phyloP scores from a whole-genome alignment of 2,888 invertebrate species.

The Pyrrhosoma nymphula region DNA sequence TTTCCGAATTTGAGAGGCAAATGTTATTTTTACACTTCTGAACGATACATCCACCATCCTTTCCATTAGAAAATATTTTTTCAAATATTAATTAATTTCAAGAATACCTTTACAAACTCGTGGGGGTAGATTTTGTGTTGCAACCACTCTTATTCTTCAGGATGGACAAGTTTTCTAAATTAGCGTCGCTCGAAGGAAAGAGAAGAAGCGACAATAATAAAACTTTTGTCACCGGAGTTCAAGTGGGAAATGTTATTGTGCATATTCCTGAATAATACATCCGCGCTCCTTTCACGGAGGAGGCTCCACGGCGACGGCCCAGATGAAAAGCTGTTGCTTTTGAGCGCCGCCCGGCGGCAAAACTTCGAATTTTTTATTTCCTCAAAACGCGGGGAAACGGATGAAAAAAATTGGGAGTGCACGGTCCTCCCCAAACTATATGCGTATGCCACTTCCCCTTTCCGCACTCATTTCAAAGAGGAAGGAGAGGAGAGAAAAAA shows the following conservation, averaged over 20 bases:
- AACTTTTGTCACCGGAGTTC: background rate
- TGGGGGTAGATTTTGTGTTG: too few species aligned
- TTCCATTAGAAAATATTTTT: too few species aligned
- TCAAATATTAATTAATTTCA: too few species aligned
- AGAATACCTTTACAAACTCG: too few species aligned
- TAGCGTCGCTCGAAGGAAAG: background rate
- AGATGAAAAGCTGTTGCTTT: constrained; percentile 23
- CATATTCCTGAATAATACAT: background rate
- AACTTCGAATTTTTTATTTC: background rate
- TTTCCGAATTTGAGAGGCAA: too few species aligned
- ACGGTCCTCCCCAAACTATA: too few species aligned
- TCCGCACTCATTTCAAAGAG: background rate
- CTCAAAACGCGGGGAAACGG: too few species aligned
- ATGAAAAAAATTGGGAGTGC: too few species aligned
- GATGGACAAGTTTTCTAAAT: background rate
- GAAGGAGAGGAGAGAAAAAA: background rate
- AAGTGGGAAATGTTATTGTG: background rate
- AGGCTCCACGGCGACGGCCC: background rate
- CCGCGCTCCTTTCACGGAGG: background rate
- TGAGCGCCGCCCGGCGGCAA: background rate
- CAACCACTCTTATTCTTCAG: too few species aligned
- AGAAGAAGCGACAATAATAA: background rate
- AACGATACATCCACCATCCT: too few species aligned
- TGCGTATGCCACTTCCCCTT: too few species aligned
- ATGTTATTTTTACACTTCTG: too few species aligned